Percentiles rank a stretch among this genome's conserved stretches.
These are phyloP conservation scores for Petrophora chlorosata DNA, from an alignment of 2,888 invertebrate genomes.

Conservation along the genomic window DNA sequence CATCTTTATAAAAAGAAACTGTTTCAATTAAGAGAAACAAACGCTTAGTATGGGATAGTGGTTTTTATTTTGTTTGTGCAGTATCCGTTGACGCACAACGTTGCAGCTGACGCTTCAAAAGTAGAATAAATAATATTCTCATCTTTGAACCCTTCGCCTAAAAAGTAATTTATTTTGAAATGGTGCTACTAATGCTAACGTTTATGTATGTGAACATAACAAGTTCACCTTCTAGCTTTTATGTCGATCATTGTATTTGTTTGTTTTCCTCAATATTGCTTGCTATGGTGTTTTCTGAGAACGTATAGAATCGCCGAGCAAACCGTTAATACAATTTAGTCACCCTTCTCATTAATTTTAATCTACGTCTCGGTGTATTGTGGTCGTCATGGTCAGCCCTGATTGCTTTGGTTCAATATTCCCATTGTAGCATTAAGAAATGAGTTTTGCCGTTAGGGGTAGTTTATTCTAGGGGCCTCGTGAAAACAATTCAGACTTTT, in stretches of 20 bases:
- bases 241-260: too few relatives aligned
- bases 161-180: too few relatives aligned
- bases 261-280: neutral
- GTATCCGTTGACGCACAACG: conserved; percentile 13
- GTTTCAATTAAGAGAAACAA: conserved; percentile 48
- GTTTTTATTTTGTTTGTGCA: conserved; percentile 22
- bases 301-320: conserved; percentile 19
- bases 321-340: conserved; percentile 58
- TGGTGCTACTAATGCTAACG: too few relatives aligned
- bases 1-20: conserved; percentile 47
- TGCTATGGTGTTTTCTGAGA: conserved; percentile 5
- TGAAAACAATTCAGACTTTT: conserved; percentile 12
- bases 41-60: conserved; percentile 39
- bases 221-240: too few relatives aligned
- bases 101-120: neutral
- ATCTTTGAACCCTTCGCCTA: too few relatives aligned
- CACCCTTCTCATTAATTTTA: conserved; percentile 61
- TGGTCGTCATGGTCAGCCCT: conserved; percentile 48
- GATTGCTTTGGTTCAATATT: conserved; percentile 53
- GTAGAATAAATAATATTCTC: neutral
- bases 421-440: conserved; percentile 41
- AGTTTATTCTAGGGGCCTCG: conserved; percentile 17
- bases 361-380: conserved; percentile 51
- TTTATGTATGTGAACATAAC: too few relatives aligned
- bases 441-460: conserved; percentile 33